These are phyloP conservation scores for Petrocephalus microphthalmus DNA, from an alignment of 2,113 vertebrate genomes.

Conservation along the genomic window DNA sequence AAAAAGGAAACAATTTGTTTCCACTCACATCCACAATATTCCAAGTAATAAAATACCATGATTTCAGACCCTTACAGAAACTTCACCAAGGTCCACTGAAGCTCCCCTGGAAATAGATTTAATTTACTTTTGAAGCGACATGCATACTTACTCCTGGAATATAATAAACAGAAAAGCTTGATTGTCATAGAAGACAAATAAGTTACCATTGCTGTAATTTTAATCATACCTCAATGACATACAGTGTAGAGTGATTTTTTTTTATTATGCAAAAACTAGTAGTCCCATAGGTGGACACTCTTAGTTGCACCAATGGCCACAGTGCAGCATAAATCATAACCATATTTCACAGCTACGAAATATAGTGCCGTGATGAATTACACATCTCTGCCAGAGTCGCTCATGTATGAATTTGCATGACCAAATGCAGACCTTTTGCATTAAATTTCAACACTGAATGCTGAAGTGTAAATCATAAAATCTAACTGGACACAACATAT, in stretches of 20 bases:
- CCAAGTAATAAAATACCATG: neutral
- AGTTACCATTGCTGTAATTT: neutral
- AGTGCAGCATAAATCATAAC: neutral
- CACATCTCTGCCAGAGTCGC: neutral
- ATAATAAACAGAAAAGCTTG: neutral
- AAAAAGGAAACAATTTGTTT: neutral
- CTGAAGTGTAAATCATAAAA: neutral
- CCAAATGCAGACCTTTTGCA: neutral
- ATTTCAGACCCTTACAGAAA: neutral
- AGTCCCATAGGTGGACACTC: neutral
- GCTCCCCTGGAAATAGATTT: neutral
- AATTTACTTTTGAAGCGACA: neutral
- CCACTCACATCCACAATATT: neutral
- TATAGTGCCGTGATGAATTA: neutral
- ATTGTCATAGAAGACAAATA: neutral
- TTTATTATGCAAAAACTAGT: neutral
- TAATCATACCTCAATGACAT: neutral
- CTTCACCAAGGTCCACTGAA: neutral
- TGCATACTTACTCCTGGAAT: neutral
- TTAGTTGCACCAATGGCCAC: neutral
- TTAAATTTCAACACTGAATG: neutral
- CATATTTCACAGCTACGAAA: neutral
- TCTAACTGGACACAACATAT: neutral
- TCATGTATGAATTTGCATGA: neutral
- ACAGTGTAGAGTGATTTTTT: neutral